Evolutionary conservation across 2,888 invertebrate species (phyloP), one percentile per base, ranked within the genome.

Genomic region (Belgica antarctica): DNA sequence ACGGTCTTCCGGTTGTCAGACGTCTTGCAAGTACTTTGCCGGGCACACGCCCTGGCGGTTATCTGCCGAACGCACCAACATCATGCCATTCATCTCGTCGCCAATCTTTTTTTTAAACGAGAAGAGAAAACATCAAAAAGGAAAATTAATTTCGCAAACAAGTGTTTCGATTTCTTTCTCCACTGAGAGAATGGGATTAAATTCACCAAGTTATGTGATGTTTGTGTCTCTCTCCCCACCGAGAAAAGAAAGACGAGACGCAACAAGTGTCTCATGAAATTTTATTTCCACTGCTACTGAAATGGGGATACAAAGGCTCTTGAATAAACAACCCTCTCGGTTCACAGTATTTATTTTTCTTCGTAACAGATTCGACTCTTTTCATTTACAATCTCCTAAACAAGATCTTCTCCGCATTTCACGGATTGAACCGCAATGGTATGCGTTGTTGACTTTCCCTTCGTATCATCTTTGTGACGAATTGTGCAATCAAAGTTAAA

Each of bases 21-120:
- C 93, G 82, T 96, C 95, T 83, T 94, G 92, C 72, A 96, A 85
- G 78, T 94, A 96, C 80, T 94, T 94, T 47, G 93, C 81, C n/a
- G 96, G 96, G 81, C 96, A 96, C 73, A 92, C 88, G 71, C 92
- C 94, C 80, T 94, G 93, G 74, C 92, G 92, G 82, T 93, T 94
- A 77, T 94, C 92, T 0, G 94, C 94, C 61, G 92, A 92, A 70
- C 95, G 87, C 73, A 96, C 93, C 87, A 92, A 90, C 72, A 96
- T 91, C 86, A 94, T 94, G 25, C 95, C 96, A 76, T 94, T 93
- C 0, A 92, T 84, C 77, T 96, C 96, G 73, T 96, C 95, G 1
- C 94, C 94, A 7, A 93, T 85, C 82, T 80, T 65, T 7, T 57
- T 88, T 88, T 25, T 7, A 69, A 25, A 41, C 25, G 22, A 17